Evolutionary conservation across 2,797 vertebrate species (phyloP).

Genomic region (Poeciliopsis paucimaculata): DNA sequence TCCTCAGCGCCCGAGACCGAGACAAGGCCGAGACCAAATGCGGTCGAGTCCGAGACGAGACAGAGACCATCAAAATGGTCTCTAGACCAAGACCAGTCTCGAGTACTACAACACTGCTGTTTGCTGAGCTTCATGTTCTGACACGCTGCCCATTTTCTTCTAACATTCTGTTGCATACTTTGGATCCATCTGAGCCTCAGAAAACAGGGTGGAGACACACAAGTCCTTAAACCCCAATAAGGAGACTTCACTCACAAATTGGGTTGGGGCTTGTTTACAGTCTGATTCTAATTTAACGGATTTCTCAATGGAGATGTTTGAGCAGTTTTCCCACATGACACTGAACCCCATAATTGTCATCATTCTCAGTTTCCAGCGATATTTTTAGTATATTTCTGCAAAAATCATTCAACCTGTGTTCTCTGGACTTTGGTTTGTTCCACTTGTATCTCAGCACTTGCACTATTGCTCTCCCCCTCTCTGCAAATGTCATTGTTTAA

Average conservation of each 20-base stretch:
- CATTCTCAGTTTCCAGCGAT: not conserved
- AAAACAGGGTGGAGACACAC: constrained; percentile 12
- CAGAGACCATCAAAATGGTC: too few relatives aligned
- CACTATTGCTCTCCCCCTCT: not conserved
- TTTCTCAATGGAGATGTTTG: not conserved
- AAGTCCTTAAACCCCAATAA: constrained; percentile 2
- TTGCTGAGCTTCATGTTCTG: constrained; percentile 45
- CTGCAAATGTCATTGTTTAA: not conserved
- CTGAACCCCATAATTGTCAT: not conserved
- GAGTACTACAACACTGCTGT: not conserved
- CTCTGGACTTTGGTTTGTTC: not conserved
- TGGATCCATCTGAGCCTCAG: constrained; percentile 30
- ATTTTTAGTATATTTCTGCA: not conserved
- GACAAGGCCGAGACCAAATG: too few relatives aligned
- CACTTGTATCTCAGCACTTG: not conserved
- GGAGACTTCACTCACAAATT: not conserved
- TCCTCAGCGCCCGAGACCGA: too few relatives aligned
- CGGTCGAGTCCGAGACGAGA: too few relatives aligned
- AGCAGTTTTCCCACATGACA: not conserved
- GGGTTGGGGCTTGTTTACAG: not conserved
- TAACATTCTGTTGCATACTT: constrained; percentile 49
- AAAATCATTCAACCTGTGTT: not conserved
- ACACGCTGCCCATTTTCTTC: constrained; percentile 37
- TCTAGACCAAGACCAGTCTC: too few relatives aligned
- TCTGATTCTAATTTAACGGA: not conserved